Evolutionary conservation across 1,140 invertebrate species (phyloP), one percentile per base, ranked within the genome.

Genomic region (Pomacea maculata): DNA sequence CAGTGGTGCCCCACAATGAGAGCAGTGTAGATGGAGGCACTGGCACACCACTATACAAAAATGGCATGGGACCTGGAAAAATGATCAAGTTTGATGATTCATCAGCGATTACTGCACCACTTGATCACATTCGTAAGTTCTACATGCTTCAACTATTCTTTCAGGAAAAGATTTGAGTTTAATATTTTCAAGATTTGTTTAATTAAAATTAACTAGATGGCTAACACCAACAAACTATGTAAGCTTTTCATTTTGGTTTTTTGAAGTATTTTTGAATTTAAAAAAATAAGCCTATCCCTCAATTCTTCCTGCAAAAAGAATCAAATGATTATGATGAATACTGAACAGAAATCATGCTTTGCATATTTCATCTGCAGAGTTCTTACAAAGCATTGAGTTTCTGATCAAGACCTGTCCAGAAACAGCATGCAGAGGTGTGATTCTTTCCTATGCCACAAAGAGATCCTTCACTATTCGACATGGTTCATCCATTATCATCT

Each of bases 381-480:
- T 5, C 11, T 52, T 77, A 1, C 64, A 68, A 9, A 83, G 80
- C n/a, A 75, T 85, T 25, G 83, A 85, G 67, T 83, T 85, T 45
- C 79, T 84, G 45, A 73, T 85, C 57, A 85, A 83, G 63, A 82
- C 80, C 12, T 82, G 83, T 75, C 45, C 63, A 21, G 73, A 70
- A 11, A 10, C 17, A 19, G 57, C 54, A 52, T 86, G 85, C 25
- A 73, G 57, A 15, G 83, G 83, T 17, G 83, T 83, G 10, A 81
- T 86, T n/a, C 17, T 86, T n/a, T 84, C 85, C 19, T 86, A 83
- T 78, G 73, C 83, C 34, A 72, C 17, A 8, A 34, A 17, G 17
- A 67, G 80, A 19, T 78, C 83, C 21, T 83, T 86, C 68, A 81
- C 81, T 1, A 45, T 86, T 10, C 75, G 68, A 25, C 65, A 52